Percentiles rank a stretch among this genome's conserved stretches.
These are phyloP conservation scores for Pardalotus punctatus DNA, from an alignment of 2,113 vertebrate genomes.

Conservation along the genomic window DNA sequence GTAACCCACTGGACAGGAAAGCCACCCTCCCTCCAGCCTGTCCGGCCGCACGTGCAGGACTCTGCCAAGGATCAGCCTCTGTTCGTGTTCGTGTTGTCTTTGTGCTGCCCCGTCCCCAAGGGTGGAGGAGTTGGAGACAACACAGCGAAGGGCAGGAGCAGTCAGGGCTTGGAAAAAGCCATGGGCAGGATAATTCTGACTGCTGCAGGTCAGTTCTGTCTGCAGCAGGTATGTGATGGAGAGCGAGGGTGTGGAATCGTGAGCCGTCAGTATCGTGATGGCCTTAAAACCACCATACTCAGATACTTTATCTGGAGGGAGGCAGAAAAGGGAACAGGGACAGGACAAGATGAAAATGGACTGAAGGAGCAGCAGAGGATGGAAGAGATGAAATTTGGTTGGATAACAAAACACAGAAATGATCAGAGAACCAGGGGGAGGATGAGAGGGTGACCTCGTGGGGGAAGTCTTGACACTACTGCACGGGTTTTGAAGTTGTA, in stretches of 20 bases:
- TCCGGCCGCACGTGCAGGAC: too few species aligned
- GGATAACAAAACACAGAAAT: not conserved
- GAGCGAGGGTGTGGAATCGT: not conserved
- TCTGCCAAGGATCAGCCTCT: too few species aligned
- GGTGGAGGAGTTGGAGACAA: not conserved
- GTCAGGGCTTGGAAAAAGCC: not conserved
- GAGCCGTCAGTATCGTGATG: fast-evolving
- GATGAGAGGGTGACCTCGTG: not conserved
- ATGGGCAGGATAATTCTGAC: not conserved
- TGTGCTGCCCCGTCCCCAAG: not conserved
- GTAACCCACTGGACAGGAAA: too few species aligned
- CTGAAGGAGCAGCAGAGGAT: not conserved
- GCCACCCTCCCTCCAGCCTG: too few species aligned
- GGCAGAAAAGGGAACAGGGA: not conserved
- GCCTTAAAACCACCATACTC: not conserved
- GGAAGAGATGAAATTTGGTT: not conserved
- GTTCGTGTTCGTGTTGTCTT: too few species aligned
- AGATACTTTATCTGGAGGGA: not conserved
- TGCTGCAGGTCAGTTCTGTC: not conserved
- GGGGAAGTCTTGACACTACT: not conserved
- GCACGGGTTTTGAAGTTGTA: not conserved
- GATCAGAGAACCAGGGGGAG: not conserved
- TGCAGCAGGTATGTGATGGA: not conserved
- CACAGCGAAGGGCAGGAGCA: fast-evolving
- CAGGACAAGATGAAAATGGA: not conserved